phyloP scores from a whole-genome alignment of 2,113 vertebrate genomes.

The Loxodonta africana region DNA sequence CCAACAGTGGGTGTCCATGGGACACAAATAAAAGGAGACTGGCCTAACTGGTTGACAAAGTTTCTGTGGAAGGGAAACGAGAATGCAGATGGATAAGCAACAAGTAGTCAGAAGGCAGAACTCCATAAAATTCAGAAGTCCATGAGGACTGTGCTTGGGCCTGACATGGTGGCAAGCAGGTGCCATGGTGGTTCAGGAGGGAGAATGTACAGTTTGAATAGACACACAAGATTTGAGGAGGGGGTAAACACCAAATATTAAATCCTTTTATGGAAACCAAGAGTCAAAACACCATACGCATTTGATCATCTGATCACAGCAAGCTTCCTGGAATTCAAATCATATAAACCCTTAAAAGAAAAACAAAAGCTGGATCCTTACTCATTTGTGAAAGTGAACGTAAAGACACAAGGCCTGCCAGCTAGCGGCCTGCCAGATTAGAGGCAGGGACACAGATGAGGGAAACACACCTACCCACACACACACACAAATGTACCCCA shows the following conservation, averaged over 20 bases:
- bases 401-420: neutral
- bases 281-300: neutral
- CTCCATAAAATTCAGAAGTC: neutral
- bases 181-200: neutral
- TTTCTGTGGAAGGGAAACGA: neutral
- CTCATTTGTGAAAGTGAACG: neutral
- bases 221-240: neutral
- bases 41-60: neutral
- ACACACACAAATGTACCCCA: neutral
- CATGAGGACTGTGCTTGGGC: neutral
- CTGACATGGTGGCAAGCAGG: neutral
- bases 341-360: neutral
- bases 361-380: neutral
- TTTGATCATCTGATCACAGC: neutral
- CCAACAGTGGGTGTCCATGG: neutral
- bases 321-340: neutral
- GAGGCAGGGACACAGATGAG: neutral
- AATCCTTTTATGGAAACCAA: neutral
- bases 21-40: neutral
- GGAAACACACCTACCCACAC: neutral
- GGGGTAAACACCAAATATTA: neutral
- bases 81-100: neutral
- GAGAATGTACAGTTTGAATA: neutral
- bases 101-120: neutral
- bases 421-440: neutral